Conservation (phyloP, 2,888 invertebrate species). For the Diarsia rubi region DNA sequence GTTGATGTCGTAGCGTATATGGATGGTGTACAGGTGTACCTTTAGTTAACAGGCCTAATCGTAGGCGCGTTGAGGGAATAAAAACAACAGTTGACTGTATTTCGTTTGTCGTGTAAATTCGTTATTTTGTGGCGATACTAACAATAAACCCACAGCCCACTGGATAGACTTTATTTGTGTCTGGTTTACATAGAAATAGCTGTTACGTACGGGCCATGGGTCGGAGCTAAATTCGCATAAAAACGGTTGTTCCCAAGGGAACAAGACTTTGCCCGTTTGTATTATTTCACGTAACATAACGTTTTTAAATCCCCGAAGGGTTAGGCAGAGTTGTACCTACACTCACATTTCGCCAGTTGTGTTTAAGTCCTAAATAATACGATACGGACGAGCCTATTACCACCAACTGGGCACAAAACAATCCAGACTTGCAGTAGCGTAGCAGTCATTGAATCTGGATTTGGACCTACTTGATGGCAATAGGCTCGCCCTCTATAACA, state of each 20-base stretch:
- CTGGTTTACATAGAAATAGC: constrained; percentile 10
- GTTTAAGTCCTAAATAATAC: no score
- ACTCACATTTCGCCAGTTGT: no score
- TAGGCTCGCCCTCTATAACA: not conserved
- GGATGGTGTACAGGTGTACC: no score
- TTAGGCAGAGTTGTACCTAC: no score
- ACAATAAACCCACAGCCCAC: not conserved
- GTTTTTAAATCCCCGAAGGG: no score
- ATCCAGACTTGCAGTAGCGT: no score
- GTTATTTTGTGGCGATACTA: constrained; percentile 4
- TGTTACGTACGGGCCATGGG: not conserved
- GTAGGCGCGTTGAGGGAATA: not conserved
- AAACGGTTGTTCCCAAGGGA: not conserved
- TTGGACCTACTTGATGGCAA: not conserved
- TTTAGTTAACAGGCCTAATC: not conserved
- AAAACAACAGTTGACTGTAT: not conserved
- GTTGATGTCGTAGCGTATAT: no score
- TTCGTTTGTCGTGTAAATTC: constrained; percentile 3
- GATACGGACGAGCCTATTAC: no score
- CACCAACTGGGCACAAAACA: no score
- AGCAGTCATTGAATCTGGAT: no score
- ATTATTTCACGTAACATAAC: not conserved
- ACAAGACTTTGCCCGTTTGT: not conserved
- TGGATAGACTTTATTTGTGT: not conserved
- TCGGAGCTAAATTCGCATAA: not conserved